A percentile compares a stretch with the other conserved stretches of the same genome.
These are phyloP conservation scores for Diglossa brunneiventris DNA, from an alignment of 2,113 vertebrate species.

Conservation along the genomic window DNA sequence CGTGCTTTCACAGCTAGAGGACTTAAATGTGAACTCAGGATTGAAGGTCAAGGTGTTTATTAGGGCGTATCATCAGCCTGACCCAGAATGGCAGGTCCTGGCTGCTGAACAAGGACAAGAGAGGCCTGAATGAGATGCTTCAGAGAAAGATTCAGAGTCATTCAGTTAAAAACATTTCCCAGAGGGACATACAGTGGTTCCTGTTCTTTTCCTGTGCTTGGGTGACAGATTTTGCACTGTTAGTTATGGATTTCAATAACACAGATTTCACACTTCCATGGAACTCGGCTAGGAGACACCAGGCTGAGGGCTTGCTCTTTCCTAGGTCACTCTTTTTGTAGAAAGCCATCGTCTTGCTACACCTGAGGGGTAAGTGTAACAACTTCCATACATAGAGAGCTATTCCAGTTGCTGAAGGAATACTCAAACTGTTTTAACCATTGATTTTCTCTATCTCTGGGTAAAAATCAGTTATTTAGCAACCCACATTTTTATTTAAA, in stretches of 20 bases:
- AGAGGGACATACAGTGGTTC: not conserved
- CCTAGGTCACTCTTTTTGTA: not conserved
- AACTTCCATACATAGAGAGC: not conserved
- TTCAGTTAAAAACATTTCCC: not conserved
- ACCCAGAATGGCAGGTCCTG: not conserved
- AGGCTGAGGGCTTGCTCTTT: not conserved
- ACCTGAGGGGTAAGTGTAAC: not conserved
- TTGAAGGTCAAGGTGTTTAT: not conserved
- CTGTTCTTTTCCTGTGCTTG: not conserved
- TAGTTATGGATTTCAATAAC: not conserved
- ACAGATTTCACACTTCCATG: not conserved
- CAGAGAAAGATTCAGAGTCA: not conserved
- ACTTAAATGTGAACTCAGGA: not conserved
- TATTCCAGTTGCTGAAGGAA: not conserved
- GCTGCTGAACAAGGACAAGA: not conserved
- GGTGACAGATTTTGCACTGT: not conserved
- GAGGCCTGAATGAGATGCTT: not conserved
- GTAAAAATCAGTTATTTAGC: not conserved
- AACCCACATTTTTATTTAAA: not conserved
- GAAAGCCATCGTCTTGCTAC: not conserved
- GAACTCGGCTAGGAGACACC: not conserved
- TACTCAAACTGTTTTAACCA: not conserved
- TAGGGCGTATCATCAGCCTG: not conserved
- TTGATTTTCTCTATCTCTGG: not conserved
- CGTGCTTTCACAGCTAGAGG: not conserved